Conservation (phyloP, 2,797 vertebrate species). For the Poeciliopsis paucimaculata region DNA sequence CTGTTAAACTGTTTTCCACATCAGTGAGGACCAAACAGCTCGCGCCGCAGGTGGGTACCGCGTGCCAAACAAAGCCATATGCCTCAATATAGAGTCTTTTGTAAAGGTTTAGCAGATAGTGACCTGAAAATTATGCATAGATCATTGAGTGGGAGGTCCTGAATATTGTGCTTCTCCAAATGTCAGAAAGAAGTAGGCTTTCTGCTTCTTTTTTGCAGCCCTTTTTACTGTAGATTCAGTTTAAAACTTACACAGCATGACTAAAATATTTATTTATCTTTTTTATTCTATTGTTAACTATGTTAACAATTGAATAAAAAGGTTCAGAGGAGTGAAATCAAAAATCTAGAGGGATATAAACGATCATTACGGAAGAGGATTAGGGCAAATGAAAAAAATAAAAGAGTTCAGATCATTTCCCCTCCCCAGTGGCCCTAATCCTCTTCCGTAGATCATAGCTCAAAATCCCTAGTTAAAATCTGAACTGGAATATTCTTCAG, state of each 20-base stretch:
- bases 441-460: too few relatives aligned
- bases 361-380: too few relatives aligned
- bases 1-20: not conserved
- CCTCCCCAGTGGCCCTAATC: too few relatives aligned
- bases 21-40: conserved; percentile 25
- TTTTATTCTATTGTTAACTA: not conserved
- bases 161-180: not conserved
- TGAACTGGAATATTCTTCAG: not conserved
- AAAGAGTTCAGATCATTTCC: too few relatives aligned
- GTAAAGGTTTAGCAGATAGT: conserved; percentile 1
- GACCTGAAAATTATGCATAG: not conserved
- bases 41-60: conserved; percentile 39
- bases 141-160: not conserved
- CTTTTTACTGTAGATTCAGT: not conserved
- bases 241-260: not conserved
- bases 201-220: not conserved
- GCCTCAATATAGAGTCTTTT: not conserved
- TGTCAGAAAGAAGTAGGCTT: not conserved
- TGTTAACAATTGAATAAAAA: not conserved
- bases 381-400: too few relatives aligned
- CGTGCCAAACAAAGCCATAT: not conserved
- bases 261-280: not conserved
- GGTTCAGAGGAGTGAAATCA: not conserved
- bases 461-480: not conserved
- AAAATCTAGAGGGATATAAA: not conserved